These are phyloP conservation scores for Paralichthys olivaceus DNA, from an alignment of 2,113 vertebrate species.

Conservation along the genomic window DNA sequence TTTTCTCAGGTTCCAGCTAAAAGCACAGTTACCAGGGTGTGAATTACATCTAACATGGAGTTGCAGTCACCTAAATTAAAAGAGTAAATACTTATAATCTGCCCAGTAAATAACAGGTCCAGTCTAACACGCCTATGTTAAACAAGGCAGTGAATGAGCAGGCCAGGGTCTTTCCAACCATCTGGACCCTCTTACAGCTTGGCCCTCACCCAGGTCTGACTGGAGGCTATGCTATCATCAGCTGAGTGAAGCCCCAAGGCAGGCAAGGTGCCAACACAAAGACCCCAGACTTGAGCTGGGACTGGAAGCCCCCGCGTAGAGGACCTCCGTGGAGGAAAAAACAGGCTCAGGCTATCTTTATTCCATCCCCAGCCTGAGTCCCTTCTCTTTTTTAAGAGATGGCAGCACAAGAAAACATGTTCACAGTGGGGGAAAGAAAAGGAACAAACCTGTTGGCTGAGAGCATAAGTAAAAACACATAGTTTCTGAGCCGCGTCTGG, in stretches of 20 bases:
- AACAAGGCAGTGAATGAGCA: slow-evolving; percentile 56
- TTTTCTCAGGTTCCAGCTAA: slow-evolving; percentile 43
- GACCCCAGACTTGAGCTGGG: slow-evolving; percentile 62
- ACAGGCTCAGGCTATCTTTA: slow-evolving; percentile 55
- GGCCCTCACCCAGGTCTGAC: slow-evolving; percentile 74
- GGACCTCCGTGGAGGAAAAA: slow-evolving; percentile 63
- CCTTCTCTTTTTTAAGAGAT: slow-evolving; percentile 55
- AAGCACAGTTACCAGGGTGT: slow-evolving; percentile 55
- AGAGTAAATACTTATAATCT: slow-evolving; percentile 67
- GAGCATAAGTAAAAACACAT: slow-evolving; percentile 69
- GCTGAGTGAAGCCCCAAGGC: slow-evolving; percentile 69
- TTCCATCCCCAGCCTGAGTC: slow-evolving; percentile 34
- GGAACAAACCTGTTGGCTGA: slow-evolving; percentile 58
- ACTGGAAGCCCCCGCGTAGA: slow-evolving; percentile 62
- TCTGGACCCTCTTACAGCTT: slow-evolving; percentile 79
- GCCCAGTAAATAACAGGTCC: slow-evolving; percentile 67
- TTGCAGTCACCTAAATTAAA: slow-evolving; percentile 62
- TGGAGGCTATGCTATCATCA: slow-evolving; percentile 74
- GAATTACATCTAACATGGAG: slow-evolving; percentile 61
- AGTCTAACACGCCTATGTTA: slow-evolving; percentile 51
- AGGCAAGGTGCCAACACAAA: slow-evolving; percentile 74
- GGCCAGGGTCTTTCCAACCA: slow-evolving; percentile 63
- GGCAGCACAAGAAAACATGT: slow-evolving; percentile 71
- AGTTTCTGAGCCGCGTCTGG: slow-evolving; percentile 40
- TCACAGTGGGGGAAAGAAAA: slow-evolving; percentile 68